phyloP scores from a whole-genome alignment of 2,113 vertebrate genomes.

The Onychostruthus taczanowskii region DNA sequence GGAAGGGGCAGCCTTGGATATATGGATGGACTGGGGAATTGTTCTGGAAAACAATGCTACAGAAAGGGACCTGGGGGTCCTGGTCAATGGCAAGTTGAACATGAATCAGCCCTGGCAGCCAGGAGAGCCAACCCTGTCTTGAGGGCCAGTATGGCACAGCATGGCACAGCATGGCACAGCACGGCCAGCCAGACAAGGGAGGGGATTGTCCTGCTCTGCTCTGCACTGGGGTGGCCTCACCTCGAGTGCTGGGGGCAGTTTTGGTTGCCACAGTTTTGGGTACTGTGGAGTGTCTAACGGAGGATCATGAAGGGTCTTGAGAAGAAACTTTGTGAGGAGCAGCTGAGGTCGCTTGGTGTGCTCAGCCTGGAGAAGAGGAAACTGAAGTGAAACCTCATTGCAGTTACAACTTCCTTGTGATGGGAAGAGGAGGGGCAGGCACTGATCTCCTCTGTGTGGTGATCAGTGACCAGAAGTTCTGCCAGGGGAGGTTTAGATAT shows the following conservation, averaged over 20 bases:
- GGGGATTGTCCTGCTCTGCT: background rate
- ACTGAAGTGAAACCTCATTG: background rate
- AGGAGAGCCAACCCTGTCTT: background rate
- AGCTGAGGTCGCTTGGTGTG: background rate
- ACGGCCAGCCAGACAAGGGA: background rate
- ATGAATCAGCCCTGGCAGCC: background rate
- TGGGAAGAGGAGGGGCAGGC: background rate
- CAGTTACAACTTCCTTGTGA: rapidly evolving
- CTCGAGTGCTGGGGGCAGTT: background rate
- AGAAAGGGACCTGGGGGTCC: background rate
- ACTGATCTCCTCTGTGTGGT: background rate
- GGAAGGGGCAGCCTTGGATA: rapidly evolving
- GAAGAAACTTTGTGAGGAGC: rapidly evolving
- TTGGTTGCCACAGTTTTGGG: too few species aligned
- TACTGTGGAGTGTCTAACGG: background rate
- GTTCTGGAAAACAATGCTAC: background rate
- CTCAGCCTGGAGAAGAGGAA: background rate
- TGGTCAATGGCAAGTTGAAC: rapidly evolving
- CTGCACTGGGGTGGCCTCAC: rapidly evolving
- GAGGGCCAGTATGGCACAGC: too few species aligned
- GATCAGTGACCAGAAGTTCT: too few species aligned
- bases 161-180: too few species aligned
- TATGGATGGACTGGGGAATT: background rate
- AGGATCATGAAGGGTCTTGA: background rate
- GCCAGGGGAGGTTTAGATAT: background rate